phyloP scores from a whole-genome alignment of 2,113 vertebrate species.

The Amblyornis subalaris region DNA sequence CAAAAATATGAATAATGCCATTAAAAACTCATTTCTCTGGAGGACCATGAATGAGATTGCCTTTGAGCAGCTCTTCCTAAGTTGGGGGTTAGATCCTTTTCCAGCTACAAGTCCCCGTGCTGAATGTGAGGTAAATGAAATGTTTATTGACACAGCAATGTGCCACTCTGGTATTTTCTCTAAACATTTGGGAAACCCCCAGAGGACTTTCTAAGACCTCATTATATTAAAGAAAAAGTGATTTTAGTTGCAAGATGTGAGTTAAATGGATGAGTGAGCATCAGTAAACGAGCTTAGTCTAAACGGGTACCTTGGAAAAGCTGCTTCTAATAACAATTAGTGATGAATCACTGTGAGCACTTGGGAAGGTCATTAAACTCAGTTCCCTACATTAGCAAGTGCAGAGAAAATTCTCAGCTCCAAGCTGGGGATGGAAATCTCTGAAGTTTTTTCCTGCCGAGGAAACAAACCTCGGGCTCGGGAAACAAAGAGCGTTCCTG shows the following conservation, averaged over 20 bases:
- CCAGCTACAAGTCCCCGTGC: neutral
- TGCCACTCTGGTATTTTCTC: neutral
- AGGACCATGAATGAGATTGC: neutral
- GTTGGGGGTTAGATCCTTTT: neutral
- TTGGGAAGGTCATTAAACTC: constrained; percentile 14
- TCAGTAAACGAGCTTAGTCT: constrained; percentile 30
- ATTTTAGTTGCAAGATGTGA: constrained; percentile 18
- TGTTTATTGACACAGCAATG: neutral
- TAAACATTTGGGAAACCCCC: neutral
- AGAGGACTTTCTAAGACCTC: neutral
- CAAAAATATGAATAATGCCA: neutral
- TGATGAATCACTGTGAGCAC: neutral
- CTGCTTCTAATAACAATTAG: constrained; percentile 24
- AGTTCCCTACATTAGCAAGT: neutral
- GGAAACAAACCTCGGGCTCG: neutral
- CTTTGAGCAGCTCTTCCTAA: neutral
- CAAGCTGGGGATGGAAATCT: neutral
- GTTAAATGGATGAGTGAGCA: constrained; percentile 30
- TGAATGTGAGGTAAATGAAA: neutral
- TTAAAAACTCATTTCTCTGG: neutral
- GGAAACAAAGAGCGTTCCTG: neutral
- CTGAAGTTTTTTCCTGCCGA: neutral
- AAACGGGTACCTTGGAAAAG: constrained; percentile 5
- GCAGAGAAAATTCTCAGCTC: neutral
- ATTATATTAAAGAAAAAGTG: constrained; percentile 12